Evolutionary conservation across 2,113 vertebrate genomes (phyloP), one percentile per base, ranked within the genome.

Genomic region (Muntiacus reevesi): DNA sequence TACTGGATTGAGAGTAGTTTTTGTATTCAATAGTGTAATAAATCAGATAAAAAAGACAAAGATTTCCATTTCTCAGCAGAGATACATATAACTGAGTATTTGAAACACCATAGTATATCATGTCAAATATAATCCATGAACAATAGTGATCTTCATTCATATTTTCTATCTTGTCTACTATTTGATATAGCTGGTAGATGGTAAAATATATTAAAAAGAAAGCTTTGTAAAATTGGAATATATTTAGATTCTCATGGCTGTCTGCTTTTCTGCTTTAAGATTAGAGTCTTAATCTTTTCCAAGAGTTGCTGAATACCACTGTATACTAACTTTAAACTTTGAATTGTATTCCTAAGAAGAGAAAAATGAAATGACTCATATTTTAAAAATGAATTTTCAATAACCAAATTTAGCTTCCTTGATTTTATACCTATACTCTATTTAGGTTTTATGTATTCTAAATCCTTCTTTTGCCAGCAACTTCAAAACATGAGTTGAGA

Each of bases 11-110:
- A 86, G 43, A 89, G 59, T 47, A 95, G 94, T 98, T 97, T 97
- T 97, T 97, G 85, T 96, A 98, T 91, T 67, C 83, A 96, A 94
- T 87, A 64, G 92, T 83, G 71, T 93, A 60, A 95, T 97, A 79
- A 33, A 76, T 95, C 89, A 97, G 59, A 96, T 94, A 96, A 87
- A 93, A 98, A 96, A 94, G 94, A 95, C 74, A 88, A 98, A 97
- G 94, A 98, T 91, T 91, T 96, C 81, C 78, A 96, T 91, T 98
- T 97, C 93, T 96, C 94, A 50, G 82, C 78, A 98, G 36, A 93
- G 62, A 96, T 89, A 78, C 45, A 91, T 87, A 97, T 96, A 95
- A 50, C 10, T 85, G 23, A 6, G 7, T 52, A 97, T 97, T 96
- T 76, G 96, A 82, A 89, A 81, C 33, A 87, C 10, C 47, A 93